Conservation (phyloP, 1,140 invertebrate species). For the Magallana gigas region DNA sequence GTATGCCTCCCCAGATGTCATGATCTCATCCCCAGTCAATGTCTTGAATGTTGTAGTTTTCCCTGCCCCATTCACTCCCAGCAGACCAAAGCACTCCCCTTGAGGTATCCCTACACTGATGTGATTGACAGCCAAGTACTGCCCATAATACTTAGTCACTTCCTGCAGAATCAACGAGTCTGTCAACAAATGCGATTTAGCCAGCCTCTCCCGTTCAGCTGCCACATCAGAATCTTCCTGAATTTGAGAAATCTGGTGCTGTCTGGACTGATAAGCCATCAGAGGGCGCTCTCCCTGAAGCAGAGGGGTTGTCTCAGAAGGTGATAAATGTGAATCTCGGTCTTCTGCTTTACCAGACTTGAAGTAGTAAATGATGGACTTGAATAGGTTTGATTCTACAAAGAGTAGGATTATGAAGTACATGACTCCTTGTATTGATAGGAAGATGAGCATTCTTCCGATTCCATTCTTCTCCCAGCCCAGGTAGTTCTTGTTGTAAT, state of each 20-base stretch:
- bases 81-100: slow-evolving; percentile 92
- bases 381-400: slow-evolving; percentile 78
- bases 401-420: slow-evolving; percentile 81
- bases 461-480: slow-evolving; percentile 80
- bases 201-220: slow-evolving; percentile 59
- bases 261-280: not conserved
- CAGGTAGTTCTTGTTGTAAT: slow-evolving; percentile 79
- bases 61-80: slow-evolving; percentile 92
- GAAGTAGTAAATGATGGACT: slow-evolving; percentile 53
- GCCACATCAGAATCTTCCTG: slow-evolving; percentile 72
- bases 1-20: slow-evolving; percentile 74
- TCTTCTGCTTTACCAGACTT: slow-evolving; percentile 34
- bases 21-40: slow-evolving; percentile 84
- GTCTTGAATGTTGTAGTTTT: slow-evolving; percentile 93
- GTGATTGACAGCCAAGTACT: slow-evolving; percentile 84
- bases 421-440: slow-evolving; percentile 80
- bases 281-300: not conserved
- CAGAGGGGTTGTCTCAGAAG: slow-evolving; percentile 34
- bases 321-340: not conserved
- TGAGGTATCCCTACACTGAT: slow-evolving; percentile 74
- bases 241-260: slow-evolving; percentile 13
- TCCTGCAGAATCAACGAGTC: slow-evolving; percentile 70
- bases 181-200: slow-evolving; percentile 49
- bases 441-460: slow-evolving; percentile 81
- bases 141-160: slow-evolving; percentile 82